Evolutionary conservation across 2,888 invertebrate species (phyloP), one percentile per base, ranked within the genome.

Genomic region (Scaptomyza reducta): DNA sequence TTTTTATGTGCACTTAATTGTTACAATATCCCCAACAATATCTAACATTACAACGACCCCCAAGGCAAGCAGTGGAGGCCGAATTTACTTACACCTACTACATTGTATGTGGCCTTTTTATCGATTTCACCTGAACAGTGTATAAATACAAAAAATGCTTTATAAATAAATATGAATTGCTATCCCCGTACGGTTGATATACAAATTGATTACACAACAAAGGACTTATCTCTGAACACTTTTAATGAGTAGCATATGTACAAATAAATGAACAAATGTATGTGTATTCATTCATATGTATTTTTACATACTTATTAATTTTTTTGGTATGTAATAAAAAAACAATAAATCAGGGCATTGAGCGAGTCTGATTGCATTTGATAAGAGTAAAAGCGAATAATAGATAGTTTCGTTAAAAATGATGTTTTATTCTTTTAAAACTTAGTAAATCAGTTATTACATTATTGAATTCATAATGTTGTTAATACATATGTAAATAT

Each of bases 71-170:
- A 66, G 44, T 54, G 42, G 61, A 62, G 57, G 50, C 57, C 44
- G 50, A 55, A 47, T 31, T 31, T 31, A 31, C 22, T 47, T 22
- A 51, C 38, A 76, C 31, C 57, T 54, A 33, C 41, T 54, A 59
- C 50, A 64, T 67, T 77, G 54, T 60, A 54, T 54, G 56, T 31
- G 59, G 50, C 50, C 49, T 50, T 54, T 71, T 70, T 31, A 87
- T 83, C 87, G 81, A 87, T 86, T 87, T 69, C 70, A 80, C 68
- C 55, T 59, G 25, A 76, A 54, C 54, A 62, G 56, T 46, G 58
- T 59, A 66, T 58, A 59, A 68, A 56, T 46, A 45, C 22, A 53
- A 47, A 49, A 49, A 25, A 16, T 42, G 53, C 49, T 61, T 73
- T 54, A 65, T 55, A 71, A 55, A 65, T 65, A 35, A n/a, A 10